Evolutionary conservation across 2,797 vertebrate species (phyloP).

Genomic region (Ciconia nigra): DNA sequence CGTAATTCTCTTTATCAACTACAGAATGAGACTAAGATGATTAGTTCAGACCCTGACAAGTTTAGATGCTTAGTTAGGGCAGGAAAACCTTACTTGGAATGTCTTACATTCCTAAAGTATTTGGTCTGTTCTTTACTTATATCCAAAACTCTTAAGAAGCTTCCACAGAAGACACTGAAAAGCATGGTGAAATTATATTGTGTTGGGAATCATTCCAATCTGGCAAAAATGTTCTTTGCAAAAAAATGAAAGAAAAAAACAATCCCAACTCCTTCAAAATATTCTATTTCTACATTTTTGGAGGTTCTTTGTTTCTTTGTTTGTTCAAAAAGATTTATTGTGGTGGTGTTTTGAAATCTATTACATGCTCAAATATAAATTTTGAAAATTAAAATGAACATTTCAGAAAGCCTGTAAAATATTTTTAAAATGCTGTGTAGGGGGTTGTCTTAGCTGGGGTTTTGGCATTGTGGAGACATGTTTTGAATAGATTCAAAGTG

Average conservation of each 20-base stretch:
- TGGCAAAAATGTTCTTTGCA: not conserved
- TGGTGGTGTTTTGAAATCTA: not conserved
- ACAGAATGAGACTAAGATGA: not conserved
- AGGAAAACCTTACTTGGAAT: not conserved
- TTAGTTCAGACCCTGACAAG: not conserved
- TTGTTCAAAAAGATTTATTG: not conserved
- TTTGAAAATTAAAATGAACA: not conserved
- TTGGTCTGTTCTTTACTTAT: not conserved
- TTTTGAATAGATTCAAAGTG: not conserved
- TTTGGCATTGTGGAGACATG: not conserved
- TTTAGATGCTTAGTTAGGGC: not conserved
- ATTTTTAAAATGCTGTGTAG: not conserved
- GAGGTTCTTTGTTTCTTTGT: not conserved
- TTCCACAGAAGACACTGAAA: not conserved
- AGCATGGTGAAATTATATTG: fast-evolving
- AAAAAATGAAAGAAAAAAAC: fast-evolving
- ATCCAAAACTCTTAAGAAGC: not conserved
- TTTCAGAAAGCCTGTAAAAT: not conserved
- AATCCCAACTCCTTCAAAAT: not conserved
- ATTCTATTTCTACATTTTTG: not conserved
- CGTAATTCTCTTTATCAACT: not conserved
- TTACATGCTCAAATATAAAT: not conserved
- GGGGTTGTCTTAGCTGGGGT: not conserved
- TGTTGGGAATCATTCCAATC: not conserved
- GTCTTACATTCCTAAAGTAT: not conserved